Evolutionary conservation across 2,797 vertebrate species (phyloP).

Genomic region (Silurus lanzhouensis): DNA sequence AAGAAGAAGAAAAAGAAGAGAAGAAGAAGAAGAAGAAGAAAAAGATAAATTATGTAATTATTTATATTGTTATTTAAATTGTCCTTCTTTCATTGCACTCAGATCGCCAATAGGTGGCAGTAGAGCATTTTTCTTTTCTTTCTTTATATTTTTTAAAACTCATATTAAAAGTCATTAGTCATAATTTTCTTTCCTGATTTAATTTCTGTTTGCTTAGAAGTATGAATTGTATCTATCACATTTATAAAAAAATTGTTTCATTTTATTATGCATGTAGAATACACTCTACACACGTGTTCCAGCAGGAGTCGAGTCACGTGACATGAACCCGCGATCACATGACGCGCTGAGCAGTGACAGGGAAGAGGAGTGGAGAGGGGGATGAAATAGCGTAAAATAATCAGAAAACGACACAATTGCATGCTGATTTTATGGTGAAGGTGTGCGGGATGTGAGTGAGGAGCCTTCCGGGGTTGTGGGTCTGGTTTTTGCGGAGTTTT

Average conservation of each 20-base stretch:
- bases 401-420: not conserved
- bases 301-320: conserved; percentile 39
- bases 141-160: not conserved
- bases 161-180: conserved; percentile 33
- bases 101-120: conserved; percentile 35
- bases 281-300: not conserved
- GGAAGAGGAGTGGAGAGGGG: not conserved
- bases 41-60: no score
- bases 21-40: no score
- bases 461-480: no score
- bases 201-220: not conserved
- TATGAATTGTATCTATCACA: no score
- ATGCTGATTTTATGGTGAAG: not conserved
- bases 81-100: conserved; percentile 9
- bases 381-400: not conserved
- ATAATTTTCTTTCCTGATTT: not conserved
- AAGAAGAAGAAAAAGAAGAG: no score
- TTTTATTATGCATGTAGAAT: not conserved
- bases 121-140: not conserved
- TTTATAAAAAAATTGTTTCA: not conserved
- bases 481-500: not conserved
- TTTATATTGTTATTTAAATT: no score
- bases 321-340: conserved; percentile 40
- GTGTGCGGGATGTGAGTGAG: not conserved
- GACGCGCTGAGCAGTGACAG: conserved; percentile 5